Conservation (phyloP, 37 sponge, comb jelly and placozoan genomes). For the Beroe ovata region DNA sequence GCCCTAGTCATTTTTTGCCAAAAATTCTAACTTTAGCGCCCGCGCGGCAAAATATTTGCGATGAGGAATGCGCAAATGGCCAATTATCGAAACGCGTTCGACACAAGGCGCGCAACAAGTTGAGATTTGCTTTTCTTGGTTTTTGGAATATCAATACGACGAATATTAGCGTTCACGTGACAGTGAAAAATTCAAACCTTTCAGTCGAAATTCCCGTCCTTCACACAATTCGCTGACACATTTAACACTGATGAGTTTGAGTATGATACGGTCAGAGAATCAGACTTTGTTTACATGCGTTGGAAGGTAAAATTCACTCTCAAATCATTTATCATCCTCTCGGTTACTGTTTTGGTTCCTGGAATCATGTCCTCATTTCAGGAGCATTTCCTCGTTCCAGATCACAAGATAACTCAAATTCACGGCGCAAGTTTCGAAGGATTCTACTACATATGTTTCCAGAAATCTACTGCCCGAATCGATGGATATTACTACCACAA, state of each 20-base stretch:
- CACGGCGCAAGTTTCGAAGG: conserved; percentile 94
- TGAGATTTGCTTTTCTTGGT: no score
- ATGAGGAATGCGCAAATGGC: not conserved
- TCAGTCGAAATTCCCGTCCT: conserved; percentile 89
- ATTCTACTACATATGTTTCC: conserved; percentile 93
- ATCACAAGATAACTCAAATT: conserved; percentile 87
- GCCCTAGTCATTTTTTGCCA: no score
- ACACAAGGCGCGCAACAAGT: no score
- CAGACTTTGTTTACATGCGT: conserved; percentile 90
- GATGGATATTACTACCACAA: conserved; percentile 94
- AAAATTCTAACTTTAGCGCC: no score
- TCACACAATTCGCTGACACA: conserved; percentile 74
- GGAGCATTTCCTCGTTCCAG: conserved; percentile 91
- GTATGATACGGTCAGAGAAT: conserved; percentile 74
- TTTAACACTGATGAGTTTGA: conserved; percentile 86
- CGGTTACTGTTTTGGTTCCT: not conserved
- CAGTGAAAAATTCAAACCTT: no score
- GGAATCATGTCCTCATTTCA: no score
- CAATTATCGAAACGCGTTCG: no score
- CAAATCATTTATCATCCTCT: not conserved
- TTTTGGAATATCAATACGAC: no score
- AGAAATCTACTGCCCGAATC: conserved; percentile 77
- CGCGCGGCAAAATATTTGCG: not conserved
- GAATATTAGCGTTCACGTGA: no score
- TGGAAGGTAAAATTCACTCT: conserved; percentile 80